Conservation (phyloP, 1,140 invertebrate species). For the Anthonomus grandis region DNA sequence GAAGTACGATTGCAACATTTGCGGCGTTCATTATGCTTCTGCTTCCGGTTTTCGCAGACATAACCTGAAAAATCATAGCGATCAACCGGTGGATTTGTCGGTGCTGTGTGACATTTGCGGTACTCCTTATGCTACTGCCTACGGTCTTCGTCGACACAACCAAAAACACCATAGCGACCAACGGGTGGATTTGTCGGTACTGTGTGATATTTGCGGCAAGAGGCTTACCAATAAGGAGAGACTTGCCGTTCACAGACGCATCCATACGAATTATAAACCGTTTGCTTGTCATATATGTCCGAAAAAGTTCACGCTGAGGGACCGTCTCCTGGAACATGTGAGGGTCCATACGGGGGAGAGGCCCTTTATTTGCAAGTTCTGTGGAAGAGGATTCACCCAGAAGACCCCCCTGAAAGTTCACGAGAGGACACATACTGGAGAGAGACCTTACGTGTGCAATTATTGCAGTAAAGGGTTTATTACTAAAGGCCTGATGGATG, state of each 20-base stretch:
- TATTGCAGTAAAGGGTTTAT: slow-evolving; percentile 54
- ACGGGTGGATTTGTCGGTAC: slow-evolving; percentile 42
- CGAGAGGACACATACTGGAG: slow-evolving; percentile 48
- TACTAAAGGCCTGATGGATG: slow-evolving; percentile 58
- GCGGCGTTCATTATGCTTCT: no score
- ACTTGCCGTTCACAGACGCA: slow-evolving; percentile 67
- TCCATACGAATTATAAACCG: slow-evolving; percentile 71
- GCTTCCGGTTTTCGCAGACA: slow-evolving; percentile 41
- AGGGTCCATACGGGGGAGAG: slow-evolving; percentile 53
- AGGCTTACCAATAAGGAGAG: slow-evolving; percentile 44
- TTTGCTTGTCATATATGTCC: slow-evolving; percentile 66
- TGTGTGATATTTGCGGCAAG: slow-evolving; percentile 49
- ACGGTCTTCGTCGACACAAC: slow-evolving; percentile 41
- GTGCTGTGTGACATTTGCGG: slow-evolving; percentile 49
- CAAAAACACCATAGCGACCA: slow-evolving; percentile 38
- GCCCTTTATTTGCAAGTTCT: slow-evolving; percentile 56
- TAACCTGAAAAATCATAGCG: slow-evolving; percentile 41
- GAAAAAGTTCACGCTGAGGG: slow-evolving; percentile 59
- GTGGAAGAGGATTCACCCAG: slow-evolving; percentile 68
- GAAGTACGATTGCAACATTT: no score
- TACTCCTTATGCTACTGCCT: slow-evolving; percentile 44
- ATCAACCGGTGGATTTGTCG: slow-evolving; percentile 30
- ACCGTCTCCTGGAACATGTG: slow-evolving; percentile 50
- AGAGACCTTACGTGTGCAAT: slow-evolving; percentile 51
- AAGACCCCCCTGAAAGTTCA: slow-evolving; percentile 62